phyloP scores from a whole-genome alignment of 2,113 vertebrate genomes.

The Benthochromis sp. region DNA sequence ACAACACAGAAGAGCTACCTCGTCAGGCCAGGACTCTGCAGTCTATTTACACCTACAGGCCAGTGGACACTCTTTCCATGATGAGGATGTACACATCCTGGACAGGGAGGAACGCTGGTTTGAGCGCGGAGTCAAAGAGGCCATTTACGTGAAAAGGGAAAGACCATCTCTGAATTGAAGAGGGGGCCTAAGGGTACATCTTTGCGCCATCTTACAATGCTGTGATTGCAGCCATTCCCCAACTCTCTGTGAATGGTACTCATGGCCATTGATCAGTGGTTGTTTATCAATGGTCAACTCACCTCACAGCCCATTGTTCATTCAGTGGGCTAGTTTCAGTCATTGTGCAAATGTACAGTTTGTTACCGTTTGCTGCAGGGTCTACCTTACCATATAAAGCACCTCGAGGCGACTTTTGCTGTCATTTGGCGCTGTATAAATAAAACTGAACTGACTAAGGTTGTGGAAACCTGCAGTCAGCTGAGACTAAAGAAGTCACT shows the following conservation, averaged over 20 bases:
- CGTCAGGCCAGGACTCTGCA: no score
- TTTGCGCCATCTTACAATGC: no score
- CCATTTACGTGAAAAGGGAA: no score
- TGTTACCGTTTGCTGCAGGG: accelerated
- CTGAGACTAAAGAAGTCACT: not conserved
- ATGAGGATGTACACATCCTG: no score
- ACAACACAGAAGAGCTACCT: no score
- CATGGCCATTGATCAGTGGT: no score
- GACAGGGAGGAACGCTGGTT: no score
- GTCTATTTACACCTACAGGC: no score
- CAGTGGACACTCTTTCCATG: no score
- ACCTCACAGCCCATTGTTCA: not conserved
- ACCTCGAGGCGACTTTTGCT: accelerated
- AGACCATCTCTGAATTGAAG: no score
- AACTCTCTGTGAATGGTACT: accelerated
- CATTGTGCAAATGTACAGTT: not conserved
- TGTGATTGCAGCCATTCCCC: no score
- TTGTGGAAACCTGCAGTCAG: not conserved
- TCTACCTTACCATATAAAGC: not conserved
- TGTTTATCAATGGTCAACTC: not conserved
- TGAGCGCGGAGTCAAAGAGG: accelerated
- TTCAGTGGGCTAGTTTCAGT: not conserved
- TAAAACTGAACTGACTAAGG: not conserved
- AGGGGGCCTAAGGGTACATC: no score
- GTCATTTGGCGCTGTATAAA: not conserved